Evolutionary conservation across 2,797 vertebrate genomes (phyloP).

Genomic region (Phalanger gymnotis): DNA sequence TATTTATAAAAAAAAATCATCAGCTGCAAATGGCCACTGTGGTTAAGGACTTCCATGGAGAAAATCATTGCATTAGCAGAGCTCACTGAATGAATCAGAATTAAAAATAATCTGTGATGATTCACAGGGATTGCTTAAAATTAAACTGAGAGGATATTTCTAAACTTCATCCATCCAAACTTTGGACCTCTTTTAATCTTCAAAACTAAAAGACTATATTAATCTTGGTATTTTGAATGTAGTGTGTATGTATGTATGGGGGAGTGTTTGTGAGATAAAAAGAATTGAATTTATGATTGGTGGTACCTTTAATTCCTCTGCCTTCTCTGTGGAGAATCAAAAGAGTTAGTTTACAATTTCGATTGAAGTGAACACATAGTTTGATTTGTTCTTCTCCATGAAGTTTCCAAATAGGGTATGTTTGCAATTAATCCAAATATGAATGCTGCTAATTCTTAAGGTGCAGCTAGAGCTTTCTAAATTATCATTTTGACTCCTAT

Average conservation of each 20-base stretch:
- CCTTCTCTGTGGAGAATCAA: slow-evolving; percentile 28
- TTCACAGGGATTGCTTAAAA: slow-evolving; percentile 67
- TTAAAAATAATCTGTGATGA: slow-evolving; percentile 73
- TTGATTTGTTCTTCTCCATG: slow-evolving; percentile 68
- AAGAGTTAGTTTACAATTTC: slow-evolving; percentile 70
- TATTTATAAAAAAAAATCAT: slow-evolving; percentile 83
- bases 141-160: not conserved
- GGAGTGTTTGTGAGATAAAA: not conserved
- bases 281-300: rapidly evolving
- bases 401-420: slow-evolving; percentile 6
- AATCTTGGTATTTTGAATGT: not conserved
- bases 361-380: slow-evolving; percentile 66
- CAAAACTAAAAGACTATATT: slow-evolving; percentile 27
- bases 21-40: slow-evolving; percentile 81
- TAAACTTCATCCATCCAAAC: slow-evolving; percentile 45
- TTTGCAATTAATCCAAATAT: slow-evolving; percentile 72
- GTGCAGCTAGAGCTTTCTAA: slow-evolving; percentile 78
- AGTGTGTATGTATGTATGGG: too few species aligned
- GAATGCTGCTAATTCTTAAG: slow-evolving; percentile 74
- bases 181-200: slow-evolving; percentile 30
- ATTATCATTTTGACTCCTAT: slow-evolving; percentile 77
- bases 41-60: slow-evolving; percentile 82
- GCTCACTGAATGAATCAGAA: slow-evolving; percentile 72
- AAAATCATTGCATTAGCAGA: slow-evolving; percentile 81
- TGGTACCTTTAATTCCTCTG: slow-evolving; percentile 16